These are phyloP conservation scores for Zoanthus sansibaricus DNA, from an alignment of 92 coral and sea anemone species.

Conservation along the genomic window DNA sequence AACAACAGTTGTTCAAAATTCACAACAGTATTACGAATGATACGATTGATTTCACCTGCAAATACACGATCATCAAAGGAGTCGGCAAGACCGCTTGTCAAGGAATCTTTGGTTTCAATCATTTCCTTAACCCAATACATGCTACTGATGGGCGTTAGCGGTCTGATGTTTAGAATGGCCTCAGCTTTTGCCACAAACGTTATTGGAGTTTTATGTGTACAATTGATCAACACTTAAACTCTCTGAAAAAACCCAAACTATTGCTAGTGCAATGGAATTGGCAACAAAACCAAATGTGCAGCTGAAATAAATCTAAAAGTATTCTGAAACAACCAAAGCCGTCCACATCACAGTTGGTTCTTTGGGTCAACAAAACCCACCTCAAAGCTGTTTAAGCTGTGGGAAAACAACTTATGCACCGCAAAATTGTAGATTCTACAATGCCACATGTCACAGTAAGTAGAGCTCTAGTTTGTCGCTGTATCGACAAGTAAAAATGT, in stretches of 20 bases:
- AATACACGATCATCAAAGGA: too few species aligned
- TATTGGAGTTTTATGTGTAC: too few species aligned
- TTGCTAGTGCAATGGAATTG: background rate
- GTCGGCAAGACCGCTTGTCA: too few species aligned
- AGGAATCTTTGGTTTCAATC: too few species aligned
- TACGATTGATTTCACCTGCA: too few species aligned
- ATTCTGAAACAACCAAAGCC: background rate
- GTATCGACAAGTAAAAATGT: background rate
- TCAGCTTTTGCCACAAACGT: too few species aligned
- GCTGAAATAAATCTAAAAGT: background rate
- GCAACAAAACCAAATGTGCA: background rate
- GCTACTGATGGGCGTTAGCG: too few species aligned
- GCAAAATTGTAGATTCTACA: background rate
- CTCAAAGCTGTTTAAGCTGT: background rate
- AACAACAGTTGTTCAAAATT: too few species aligned
- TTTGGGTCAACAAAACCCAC: background rate
- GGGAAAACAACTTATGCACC: background rate
- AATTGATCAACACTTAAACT: too few species aligned
- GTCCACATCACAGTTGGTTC: background rate
- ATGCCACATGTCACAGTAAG: background rate
- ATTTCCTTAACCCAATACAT: too few species aligned
- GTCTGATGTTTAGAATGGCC: too few species aligned
- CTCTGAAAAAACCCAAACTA: background rate
- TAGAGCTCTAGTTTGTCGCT: background rate
- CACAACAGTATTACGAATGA: too few species aligned